Evolutionary conservation across 2,113 vertebrate species (phyloP).

Genomic region (Platichthys flesus): DNA sequence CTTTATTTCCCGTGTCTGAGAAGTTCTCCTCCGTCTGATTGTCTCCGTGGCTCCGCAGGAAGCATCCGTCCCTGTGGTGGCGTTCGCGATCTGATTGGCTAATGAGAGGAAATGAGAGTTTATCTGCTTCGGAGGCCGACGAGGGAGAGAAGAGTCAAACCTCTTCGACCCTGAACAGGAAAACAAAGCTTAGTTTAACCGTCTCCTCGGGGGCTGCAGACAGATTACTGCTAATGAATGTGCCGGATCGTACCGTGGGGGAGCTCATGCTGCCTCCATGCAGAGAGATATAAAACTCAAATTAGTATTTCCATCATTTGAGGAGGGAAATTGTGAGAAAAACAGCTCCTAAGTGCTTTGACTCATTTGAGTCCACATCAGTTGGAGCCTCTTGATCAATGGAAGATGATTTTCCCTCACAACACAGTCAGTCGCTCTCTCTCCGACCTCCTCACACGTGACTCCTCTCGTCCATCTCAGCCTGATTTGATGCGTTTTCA

Average conservation of each 20-base stretch:
- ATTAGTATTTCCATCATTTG: conserved; percentile 24
- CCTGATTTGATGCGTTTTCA: no score
- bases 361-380: neutral
- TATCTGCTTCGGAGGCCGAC: conserved; percentile 46
- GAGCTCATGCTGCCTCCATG: conserved; percentile 1
- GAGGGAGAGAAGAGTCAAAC: conserved; percentile 43
- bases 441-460: no score
- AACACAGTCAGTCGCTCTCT: neutral
- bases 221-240: conserved; percentile 37
- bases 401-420: neutral
- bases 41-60: conserved; percentile 3
- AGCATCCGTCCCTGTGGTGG: conserved; percentile 14
- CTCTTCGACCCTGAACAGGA: conserved; percentile 16
- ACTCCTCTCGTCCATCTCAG: no score
- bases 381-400: no score
- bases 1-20: neutral
- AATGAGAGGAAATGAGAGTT: conserved; percentile 61
- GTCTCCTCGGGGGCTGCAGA: conserved; percentile 23
- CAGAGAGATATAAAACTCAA: conserved; percentile 31
- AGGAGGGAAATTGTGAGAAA: conserved; percentile 14
- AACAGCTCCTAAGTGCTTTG: neutral
- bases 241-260: neutral
- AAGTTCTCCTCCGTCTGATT: neutral
- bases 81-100: conserved; percentile 51
- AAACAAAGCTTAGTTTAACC: conserved; percentile 34